Evolutionary conservation across 2,888 invertebrate species (phyloP).

Genomic region (Eristalinus aeneus): DNA sequence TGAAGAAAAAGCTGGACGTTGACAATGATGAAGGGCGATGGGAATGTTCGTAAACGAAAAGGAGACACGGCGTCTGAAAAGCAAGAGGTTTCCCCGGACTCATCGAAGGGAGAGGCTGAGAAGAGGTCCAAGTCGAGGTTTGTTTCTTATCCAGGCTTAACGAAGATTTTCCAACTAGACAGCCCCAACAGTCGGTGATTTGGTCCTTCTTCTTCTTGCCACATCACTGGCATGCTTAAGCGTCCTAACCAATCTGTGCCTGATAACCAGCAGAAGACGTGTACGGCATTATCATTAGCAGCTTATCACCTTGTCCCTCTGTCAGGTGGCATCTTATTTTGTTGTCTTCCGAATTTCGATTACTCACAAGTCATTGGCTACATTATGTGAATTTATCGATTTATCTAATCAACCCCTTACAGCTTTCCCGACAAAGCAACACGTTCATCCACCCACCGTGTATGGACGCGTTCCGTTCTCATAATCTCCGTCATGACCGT

Average conservation of each 20-base stretch:
- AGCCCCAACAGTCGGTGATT: not conserved
- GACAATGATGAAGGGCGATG: constrained; percentile 35
- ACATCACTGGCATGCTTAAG: not conserved
- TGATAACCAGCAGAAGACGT: not conserved
- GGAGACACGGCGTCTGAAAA: constrained; percentile 9
- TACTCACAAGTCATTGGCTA: not conserved
- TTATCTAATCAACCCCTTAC: not conserved
- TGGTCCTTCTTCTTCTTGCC: not conserved
- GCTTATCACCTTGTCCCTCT: not conserved
- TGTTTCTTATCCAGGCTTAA: constrained; percentile 12
- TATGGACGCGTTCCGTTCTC: constrained; percentile 75
- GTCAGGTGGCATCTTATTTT: not conserved
- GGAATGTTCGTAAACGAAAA: constrained; percentile 42
- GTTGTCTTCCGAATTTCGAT: not conserved
- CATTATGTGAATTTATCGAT: not conserved
- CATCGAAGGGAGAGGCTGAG: not conserved
- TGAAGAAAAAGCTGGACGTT: not conserved
- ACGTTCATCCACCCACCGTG: constrained; percentile 72
- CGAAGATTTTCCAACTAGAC: not conserved
- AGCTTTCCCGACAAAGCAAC: constrained; percentile 70
- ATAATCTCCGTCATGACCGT: constrained; percentile 81
- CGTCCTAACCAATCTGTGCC: not conserved
- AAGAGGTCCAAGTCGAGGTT: constrained; percentile 48
- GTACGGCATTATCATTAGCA: not conserved
- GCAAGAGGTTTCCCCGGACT: not conserved